phyloP scores from a whole-genome alignment of 2,113 vertebrate genomes.

The Fulica atra region DNA sequence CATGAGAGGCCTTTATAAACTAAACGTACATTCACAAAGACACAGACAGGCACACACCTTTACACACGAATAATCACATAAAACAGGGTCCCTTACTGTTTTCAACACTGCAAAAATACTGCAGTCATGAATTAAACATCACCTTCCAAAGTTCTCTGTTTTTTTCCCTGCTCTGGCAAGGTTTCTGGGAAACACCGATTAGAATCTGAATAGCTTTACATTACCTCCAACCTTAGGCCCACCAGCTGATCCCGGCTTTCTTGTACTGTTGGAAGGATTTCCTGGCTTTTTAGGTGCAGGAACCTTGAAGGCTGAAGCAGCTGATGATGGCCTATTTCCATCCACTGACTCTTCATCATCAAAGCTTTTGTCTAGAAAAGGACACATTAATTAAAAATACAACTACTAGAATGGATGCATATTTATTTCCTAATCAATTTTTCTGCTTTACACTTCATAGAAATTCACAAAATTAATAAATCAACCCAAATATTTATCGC shows the following conservation, averaged over 20 bases:
- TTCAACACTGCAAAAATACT: constrained; percentile 64
- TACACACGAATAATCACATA: background rate
- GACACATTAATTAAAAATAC: constrained; percentile 28
- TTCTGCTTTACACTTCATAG: background rate
- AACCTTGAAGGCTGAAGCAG: constrained; percentile 92
- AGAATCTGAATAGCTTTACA: constrained; percentile 50
- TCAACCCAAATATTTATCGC: constrained; percentile 59
- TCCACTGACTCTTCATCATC: constrained; percentile 98
- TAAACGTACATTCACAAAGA: background rate
- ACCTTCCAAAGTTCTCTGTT: constrained; percentile 41
- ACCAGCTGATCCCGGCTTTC: constrained; percentile 87
- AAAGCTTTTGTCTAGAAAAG: constrained; percentile 91
- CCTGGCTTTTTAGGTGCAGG: constrained; percentile 91
- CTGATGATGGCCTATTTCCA: constrained; percentile 89
- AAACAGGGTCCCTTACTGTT: constrained; percentile 29
- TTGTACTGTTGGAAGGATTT: constrained; percentile 83
- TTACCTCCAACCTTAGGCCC: constrained; percentile 88
- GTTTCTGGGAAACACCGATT: constrained; percentile 13
- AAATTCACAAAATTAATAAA: constrained; percentile 22
- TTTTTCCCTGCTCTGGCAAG: constrained; percentile 19
- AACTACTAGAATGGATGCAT: background rate
- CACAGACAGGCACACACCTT: background rate
- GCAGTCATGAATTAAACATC: constrained; percentile 78
- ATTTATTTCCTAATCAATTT: background rate
- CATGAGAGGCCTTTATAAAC: background rate